Evolutionary conservation across 2,113 vertebrate species (phyloP).

Genomic region (Xiphias gladius): DNA sequence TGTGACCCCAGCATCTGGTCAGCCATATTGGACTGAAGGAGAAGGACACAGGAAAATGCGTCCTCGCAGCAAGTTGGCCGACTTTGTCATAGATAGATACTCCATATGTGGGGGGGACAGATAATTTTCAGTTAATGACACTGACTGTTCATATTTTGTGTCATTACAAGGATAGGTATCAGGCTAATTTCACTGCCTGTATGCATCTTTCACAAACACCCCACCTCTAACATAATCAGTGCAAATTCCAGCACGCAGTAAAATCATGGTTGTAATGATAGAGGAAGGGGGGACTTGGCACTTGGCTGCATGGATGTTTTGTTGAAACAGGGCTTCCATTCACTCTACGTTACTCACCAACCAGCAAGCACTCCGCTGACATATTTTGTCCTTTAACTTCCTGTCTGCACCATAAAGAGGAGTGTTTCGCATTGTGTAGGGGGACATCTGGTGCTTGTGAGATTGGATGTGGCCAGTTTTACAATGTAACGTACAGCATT

Average conservation of each 20-base stretch:
- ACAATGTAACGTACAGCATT: background rate
- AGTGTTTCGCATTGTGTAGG: background rate
- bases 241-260: slow-evolving; percentile 1
- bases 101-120: slow-evolving; percentile 17
- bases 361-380: background rate
- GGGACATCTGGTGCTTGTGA: background rate
- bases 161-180: background rate
- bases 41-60: slow-evolving; percentile 71
- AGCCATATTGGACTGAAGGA: slow-evolving; percentile 68
- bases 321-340: background rate
- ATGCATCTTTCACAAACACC: background rate
- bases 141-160: slow-evolving; percentile 29
- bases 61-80: slow-evolving; percentile 57
- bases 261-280: background rate
- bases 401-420: background rate
- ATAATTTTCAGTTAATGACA: slow-evolving; percentile 43
- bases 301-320: background rate
- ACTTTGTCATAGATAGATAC: slow-evolving; percentile 57
- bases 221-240: slow-evolving; percentile 3
- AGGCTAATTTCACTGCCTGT: slow-evolving; percentile 15
- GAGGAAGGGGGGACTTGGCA: background rate
- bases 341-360: no score
- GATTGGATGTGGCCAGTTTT: background rate
- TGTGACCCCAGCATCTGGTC: slow-evolving; percentile 82
- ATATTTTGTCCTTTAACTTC: background rate